phyloP scores from a whole-genome alignment of 2,888 invertebrate species.

The Ypsolopha scabrella region DNA sequence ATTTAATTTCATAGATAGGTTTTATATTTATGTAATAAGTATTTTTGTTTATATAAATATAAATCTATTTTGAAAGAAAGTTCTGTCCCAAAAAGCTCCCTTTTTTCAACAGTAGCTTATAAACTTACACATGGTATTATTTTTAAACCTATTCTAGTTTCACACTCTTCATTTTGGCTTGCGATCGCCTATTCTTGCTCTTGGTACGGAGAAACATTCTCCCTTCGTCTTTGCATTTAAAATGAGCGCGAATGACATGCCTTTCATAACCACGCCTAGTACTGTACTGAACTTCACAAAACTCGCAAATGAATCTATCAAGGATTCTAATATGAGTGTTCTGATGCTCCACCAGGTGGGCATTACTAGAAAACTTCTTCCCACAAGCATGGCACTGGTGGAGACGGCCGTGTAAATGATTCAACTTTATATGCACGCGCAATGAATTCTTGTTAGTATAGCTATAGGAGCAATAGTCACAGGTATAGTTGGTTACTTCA shows the following conservation, averaged over 20 bases:
- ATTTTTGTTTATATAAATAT: no score
- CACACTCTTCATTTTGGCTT: no score
- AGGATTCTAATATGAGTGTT: constrained; percentile 25
- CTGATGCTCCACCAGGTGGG: constrained; percentile 27
- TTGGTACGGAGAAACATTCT: no score
- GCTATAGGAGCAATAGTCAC: constrained; percentile 30
- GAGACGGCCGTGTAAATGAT: constrained; percentile 17
- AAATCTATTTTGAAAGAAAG: no score
- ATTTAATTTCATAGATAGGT: no score
- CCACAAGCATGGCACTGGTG: constrained; percentile 33
- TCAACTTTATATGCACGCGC: constrained; percentile 21
- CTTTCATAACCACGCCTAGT: constrained; percentile 27
- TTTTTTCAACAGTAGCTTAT: no score
- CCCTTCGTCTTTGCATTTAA: background rate
- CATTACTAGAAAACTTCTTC: constrained; percentile 21
- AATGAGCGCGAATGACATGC: constrained; percentile 14
- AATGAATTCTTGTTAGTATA: constrained; percentile 21
- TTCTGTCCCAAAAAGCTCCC: no score
- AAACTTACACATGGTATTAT: no score
- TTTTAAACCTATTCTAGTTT: no score
- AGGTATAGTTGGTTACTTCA: constrained; percentile 16
- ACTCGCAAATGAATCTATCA: constrained; percentile 27
- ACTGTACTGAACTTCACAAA: constrained; percentile 26
- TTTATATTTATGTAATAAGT: no score
- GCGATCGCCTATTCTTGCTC: no score